Evolutionary conservation across 2,888 invertebrate genomes (phyloP).

Genomic region (Drosophila phalerata): DNA sequence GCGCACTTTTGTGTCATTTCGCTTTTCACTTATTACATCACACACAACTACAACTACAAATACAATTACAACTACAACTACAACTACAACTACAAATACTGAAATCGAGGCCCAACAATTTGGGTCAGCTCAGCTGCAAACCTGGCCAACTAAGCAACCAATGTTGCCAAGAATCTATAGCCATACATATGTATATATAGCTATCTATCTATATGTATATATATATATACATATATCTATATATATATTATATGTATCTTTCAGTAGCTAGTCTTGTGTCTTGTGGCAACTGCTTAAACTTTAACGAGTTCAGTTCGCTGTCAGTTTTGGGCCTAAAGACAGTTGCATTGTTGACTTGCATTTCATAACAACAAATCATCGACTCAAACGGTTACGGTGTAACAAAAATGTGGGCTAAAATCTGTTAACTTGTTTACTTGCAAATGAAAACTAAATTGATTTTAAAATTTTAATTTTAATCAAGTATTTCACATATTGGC

Average conservation of each 20-base stretch:
- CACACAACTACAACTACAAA: constrained; percentile 34
- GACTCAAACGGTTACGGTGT: background rate
- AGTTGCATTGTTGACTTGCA: constrained; percentile 16
- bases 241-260: constrained; percentile 8
- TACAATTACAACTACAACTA: too few relatives aligned
- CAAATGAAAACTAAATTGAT: background rate
- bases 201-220: constrained; percentile 9
- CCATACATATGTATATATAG: constrained; percentile 22
- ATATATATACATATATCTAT: background rate
- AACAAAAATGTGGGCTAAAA: constrained; percentile 4
- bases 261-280: constrained; percentile 10
- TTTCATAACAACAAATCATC: constrained; percentile 3
- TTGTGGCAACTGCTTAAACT: constrained; percentile 41
- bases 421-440: background rate
- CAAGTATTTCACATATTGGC: too few relatives aligned
- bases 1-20: constrained; percentile 72
- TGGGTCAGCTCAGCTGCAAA: constrained; percentile 52
- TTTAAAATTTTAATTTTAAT: too few relatives aligned
- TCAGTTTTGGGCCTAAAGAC: constrained; percentile 15
- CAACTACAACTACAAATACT: constrained; percentile 16
- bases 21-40: constrained; percentile 78
- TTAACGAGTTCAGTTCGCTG: constrained; percentile 41
- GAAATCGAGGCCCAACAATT: constrained; percentile 60
- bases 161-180: constrained; percentile 55
- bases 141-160: constrained; percentile 31